Evolutionary conservation across 2,113 vertebrate species (phyloP).

Genomic region (Carassius auratus): DNA sequence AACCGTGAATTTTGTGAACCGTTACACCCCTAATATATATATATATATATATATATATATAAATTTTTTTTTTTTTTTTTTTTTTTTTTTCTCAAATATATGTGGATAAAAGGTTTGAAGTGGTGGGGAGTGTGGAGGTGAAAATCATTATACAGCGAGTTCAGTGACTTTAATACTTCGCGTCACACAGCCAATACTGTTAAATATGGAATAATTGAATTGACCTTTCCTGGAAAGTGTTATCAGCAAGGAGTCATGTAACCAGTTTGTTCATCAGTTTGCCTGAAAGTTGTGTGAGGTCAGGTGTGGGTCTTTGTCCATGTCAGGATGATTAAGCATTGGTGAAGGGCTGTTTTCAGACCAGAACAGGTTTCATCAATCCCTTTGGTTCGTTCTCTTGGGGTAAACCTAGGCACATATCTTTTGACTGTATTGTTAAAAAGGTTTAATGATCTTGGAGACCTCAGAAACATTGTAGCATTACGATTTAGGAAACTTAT

Average conservation of each 20-base stretch:
- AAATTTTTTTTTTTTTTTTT: not conserved
- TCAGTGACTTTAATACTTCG: not conserved
- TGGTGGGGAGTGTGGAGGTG: not conserved
- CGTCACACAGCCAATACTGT: not conserved
- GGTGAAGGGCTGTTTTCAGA: not conserved
- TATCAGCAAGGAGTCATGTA: slow-evolving; percentile 4
- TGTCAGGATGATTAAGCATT: slow-evolving; percentile 22
- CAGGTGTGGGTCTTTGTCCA: not conserved
- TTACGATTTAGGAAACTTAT: not conserved
- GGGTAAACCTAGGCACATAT: not conserved
- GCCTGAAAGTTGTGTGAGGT: not conserved
- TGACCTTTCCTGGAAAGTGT: not conserved
- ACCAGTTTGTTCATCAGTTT: not conserved
- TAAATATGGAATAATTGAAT: not conserved
- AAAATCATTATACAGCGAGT: not conserved
- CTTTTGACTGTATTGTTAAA: not conserved
- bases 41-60: too few species aligned
- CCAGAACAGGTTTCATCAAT: slow-evolving; percentile 1
- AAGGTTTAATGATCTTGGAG: not conserved
- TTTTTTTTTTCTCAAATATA: not conserved
- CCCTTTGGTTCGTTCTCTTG: not conserved
- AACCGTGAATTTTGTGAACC: too few species aligned
- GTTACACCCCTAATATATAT: too few species aligned
- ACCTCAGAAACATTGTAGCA: not conserved
- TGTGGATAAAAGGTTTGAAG: not conserved